A percentile compares a stretch with the other conserved stretches of the same genome.
Conservation (phyloP, 2,113 vertebrate genomes). For the Noctilio leporinus region DNA sequence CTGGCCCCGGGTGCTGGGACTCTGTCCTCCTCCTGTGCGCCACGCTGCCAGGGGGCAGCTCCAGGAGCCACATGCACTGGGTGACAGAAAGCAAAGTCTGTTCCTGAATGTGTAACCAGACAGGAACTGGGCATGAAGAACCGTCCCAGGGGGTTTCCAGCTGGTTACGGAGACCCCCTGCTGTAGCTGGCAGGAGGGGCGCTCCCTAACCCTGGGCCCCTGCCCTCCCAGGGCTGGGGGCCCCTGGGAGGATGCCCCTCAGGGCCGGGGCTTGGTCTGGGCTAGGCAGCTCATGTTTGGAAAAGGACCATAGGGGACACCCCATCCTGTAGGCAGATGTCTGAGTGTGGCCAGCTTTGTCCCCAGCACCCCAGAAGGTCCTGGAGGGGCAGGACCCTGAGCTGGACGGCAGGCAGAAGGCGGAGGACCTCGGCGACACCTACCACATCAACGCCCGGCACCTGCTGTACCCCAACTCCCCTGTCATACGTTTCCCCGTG, state of each 20-base stretch:
- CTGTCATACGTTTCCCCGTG: conserved; percentile 86
- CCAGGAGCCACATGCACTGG: neutral
- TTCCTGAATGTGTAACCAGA: neutral
- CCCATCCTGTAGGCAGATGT: accelerated
- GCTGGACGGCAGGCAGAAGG: neutral
- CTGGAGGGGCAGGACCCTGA: conserved; percentile 13
- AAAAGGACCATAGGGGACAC: neutral
- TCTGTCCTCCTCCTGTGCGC: accelerated
- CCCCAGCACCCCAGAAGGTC: conserved; percentile 63
- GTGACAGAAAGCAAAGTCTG: neutral
- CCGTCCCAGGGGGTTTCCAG: neutral
- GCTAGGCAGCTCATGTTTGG: accelerated
- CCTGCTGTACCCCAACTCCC: conserved; percentile 83
- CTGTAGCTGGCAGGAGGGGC: neutral
- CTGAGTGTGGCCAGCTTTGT: neutral
- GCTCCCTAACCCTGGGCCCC: accelerated
- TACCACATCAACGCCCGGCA: conserved; percentile 85
- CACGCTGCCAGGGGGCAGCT: neutral
- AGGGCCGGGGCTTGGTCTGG: neutral
- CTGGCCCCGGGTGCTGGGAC: accelerated
- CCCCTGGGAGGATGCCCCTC: neutral
- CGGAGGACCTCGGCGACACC: neutral
- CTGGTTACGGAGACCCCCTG: neutral
- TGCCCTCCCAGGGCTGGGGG: neutral
- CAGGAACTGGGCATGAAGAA: accelerated